A percentile compares a stretch with the other conserved stretches of the same genome.
phyloP scores from a whole-genome alignment of 2,888 invertebrate species.

The Caradrina clavipalpis region DNA sequence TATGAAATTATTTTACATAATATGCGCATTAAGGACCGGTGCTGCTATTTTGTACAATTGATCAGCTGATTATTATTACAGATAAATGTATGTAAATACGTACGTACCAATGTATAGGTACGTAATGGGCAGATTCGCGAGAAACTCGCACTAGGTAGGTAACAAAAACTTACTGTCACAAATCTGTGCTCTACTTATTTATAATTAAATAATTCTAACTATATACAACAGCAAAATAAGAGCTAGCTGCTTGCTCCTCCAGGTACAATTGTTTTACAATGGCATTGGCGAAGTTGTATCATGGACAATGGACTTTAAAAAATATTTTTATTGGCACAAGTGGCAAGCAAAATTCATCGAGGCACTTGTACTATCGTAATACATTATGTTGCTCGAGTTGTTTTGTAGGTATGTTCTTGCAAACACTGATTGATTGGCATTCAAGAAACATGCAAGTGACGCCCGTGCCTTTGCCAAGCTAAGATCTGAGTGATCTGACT shows the following conservation, averaged over 20 bases:
- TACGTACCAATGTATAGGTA: too few species aligned
- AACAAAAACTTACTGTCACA: too few species aligned
- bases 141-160: too few species aligned
- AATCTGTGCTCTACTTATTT: too few species aligned
- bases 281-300: not conserved
- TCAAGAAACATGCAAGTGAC: not conserved
- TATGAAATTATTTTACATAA: constrained; percentile 22
- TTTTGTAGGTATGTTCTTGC: not conserved
- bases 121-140: not conserved
- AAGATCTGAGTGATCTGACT: not conserved
- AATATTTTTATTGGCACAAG: constrained; percentile 15
- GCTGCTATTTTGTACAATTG: not conserved
- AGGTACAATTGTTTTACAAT: constrained; percentile 10
- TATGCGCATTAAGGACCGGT: not conserved
- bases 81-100: constrained; percentile 1
- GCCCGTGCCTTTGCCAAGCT: not conserved
- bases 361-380: not conserved
- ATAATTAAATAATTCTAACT: too few species aligned
- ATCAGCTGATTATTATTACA: not conserved
- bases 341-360: constrained; percentile 9
- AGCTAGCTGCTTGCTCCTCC: not conserved
- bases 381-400: not conserved
- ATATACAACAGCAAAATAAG: not conserved
- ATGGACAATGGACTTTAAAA: not conserved
- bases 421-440: constrained; percentile 15